Percentiles rank a stretch among this genome's conserved stretches.
Conservation (phyloP, 2,797 vertebrate genomes). For the Coilia nasus region DNA sequence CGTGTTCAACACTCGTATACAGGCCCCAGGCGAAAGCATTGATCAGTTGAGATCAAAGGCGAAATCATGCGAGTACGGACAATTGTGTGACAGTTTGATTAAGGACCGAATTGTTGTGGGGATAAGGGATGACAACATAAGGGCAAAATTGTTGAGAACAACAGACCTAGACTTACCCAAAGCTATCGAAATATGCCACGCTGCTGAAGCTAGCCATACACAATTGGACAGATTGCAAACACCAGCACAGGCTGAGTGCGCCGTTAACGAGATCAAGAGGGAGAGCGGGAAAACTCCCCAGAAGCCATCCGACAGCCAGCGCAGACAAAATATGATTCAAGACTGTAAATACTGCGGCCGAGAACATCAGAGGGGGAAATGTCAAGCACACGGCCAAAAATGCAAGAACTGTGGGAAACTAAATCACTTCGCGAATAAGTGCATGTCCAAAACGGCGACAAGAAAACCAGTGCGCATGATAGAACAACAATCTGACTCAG, state of each 20-base stretch:
- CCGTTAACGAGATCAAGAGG: too few relatives aligned
- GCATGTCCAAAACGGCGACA: neutral
- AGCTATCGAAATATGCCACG: neutral
- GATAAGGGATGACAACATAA: too few relatives aligned
- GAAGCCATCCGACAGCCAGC: neutral
- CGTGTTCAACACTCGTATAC: constrained; percentile 12
- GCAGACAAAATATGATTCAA: constrained; percentile 13
- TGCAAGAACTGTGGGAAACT: neutral
- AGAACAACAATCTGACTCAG: neutral
- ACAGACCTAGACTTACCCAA: too few relatives aligned
- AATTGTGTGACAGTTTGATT: too few relatives aligned
- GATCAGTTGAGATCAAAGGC: neutral
- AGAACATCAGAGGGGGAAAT: constrained; percentile 26
- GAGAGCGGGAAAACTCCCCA: neutral
- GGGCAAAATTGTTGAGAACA: too few relatives aligned
- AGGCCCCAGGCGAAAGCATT: neutral
- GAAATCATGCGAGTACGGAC: too few relatives aligned
- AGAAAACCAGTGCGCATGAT: neutral
- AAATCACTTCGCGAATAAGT: neutral
- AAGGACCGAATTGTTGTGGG: too few relatives aligned
- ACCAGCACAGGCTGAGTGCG: too few relatives aligned
- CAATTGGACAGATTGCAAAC: neutral
- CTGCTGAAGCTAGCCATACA: neutral
- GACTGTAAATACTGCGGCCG: constrained; percentile 24
- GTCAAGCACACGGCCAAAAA: neutral